phyloP scores from a whole-genome alignment of 37 sponge, comb jelly and placozoan species.

The Cladorhizidae sp. region DNA sequence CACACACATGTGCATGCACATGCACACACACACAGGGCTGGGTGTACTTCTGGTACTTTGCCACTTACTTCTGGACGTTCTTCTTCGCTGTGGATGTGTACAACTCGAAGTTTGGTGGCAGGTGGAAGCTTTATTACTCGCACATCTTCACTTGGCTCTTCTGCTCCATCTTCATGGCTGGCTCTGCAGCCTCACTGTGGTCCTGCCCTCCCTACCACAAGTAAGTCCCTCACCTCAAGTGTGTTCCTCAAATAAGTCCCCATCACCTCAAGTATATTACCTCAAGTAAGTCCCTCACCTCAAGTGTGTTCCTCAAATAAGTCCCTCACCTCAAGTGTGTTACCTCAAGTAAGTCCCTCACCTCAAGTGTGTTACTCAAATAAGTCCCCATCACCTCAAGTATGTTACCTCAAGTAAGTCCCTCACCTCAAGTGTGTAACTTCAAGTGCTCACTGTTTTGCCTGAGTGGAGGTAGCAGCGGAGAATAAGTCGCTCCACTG shows the following conservation, averaged over 20 bases:
- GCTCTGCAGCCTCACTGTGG: slow-evolving; percentile 37
- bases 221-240: slow-evolving; percentile 4
- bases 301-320: not conserved
- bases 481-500: too few relatives aligned
- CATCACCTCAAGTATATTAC: not conserved
- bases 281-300: not conserved
- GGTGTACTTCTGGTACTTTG: slow-evolving; percentile 66
- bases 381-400: not conserved
- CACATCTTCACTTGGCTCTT: slow-evolving; percentile 51
- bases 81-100: slow-evolving; percentile 70
- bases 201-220: slow-evolving; percentile 32
- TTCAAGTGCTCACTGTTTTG: too few relatives aligned
- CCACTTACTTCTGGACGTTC: slow-evolving; percentile 63
- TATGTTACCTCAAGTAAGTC: too few relatives aligned
- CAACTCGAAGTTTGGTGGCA: slow-evolving; percentile 53
- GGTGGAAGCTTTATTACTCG: slow-evolving; percentile 38
- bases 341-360: not conserved
- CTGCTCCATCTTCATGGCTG: slow-evolving; percentile 8
- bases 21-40: slow-evolving; percentile 19
- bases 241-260: not conserved
- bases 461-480: too few relatives aligned
- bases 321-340: too few relatives aligned
- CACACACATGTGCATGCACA: not conserved
- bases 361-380: too few relatives aligned
- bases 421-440: too few relatives aligned